A percentile compares a stretch with the other conserved stretches of the same genome.
Evolutionary conservation across 2,797 vertebrate genomes (phyloP).

Genomic region (Myioborus melanocephalus): DNA sequence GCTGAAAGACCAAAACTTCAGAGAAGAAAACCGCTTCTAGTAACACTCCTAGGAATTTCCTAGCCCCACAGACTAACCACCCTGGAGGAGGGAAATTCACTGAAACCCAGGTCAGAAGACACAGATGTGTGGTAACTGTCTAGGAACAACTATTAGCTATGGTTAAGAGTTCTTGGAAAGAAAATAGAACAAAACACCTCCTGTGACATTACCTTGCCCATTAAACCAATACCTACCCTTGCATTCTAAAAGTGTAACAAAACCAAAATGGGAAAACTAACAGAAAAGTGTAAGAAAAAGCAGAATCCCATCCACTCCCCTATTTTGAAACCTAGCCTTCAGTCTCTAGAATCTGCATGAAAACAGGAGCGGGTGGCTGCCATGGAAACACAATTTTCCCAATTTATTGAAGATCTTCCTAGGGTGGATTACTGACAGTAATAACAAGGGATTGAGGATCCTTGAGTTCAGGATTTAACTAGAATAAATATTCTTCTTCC

Average conservation of each 20-base stretch:
- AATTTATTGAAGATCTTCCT: not conserved
- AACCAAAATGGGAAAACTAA: not conserved
- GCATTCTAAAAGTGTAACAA: not conserved
- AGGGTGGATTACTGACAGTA: not conserved
- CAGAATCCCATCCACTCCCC: not conserved
- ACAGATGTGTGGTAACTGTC: not conserved
- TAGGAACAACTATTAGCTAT: not conserved
- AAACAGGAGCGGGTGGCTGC: not conserved
- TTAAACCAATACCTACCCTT: not conserved
- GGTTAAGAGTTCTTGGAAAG: not conserved
- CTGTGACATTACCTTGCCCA: not conserved
- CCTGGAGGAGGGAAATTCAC: not conserved
- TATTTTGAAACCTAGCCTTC: not conserved
- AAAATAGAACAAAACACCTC: not conserved
- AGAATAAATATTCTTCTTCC: not conserved
- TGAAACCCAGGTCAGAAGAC: not conserved
- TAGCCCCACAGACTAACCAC: not conserved
- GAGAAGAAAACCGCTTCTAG: not conserved
- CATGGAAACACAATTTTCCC: not conserved
- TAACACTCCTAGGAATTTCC: not conserved
- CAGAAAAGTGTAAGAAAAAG: not conserved
- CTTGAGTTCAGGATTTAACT: not conserved
- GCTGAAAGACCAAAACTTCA: not conserved
- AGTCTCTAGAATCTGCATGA: slow-evolving; percentile 3
- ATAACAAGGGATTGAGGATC: not conserved